Evolutionary conservation across 1,140 invertebrate species (phyloP), one percentile per base, ranked within the genome.

Genomic region (Papilio machaon): DNA sequence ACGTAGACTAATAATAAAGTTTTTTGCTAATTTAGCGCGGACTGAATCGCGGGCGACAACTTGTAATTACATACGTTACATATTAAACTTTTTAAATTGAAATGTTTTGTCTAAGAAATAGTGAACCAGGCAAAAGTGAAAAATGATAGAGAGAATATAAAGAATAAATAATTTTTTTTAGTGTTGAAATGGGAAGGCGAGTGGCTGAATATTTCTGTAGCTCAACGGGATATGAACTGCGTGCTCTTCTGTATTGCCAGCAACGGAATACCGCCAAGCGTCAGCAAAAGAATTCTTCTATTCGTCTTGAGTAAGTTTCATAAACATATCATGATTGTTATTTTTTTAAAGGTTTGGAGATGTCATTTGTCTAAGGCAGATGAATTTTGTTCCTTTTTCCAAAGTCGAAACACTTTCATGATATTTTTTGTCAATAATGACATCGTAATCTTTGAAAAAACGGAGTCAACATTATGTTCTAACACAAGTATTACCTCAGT

Each of bases 171-270:
- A 58, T 17, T 19, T 58, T 84, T 87, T 54, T 1, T 85, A 91
- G 90, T 88, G 47, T 81, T 35, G 52, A 91, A 90, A 81, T 90
- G 89, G 90, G 87, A 83, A 23, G 90, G 90, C 17, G 85, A 74
- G 17, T 90, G 90, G 90, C 67, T 91, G 80, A 91, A 90, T 78
- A 54, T 90, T 54, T 87, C 86, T 9, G n/a, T 80, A 0, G 88
- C 88, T 19, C 58, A 47, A 17, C 85, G 88, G 0, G 82, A 86
- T 11, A 83, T 88, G 92, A 98, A 98, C 97, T 97, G 97, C 43
- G 97, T 97, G 76, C 97, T 97, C 92, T 95, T 97, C 76, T 98
- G 97, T 90, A 97, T 98, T 52, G 97, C 97, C 19, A 96, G 96
- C 84, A 98, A 97, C 85, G 96, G 96, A 54, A 95, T 97, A 19